phyloP scores from a whole-genome alignment of 2,113 vertebrate genomes.

The Pomatostomus ruficeps region DNA sequence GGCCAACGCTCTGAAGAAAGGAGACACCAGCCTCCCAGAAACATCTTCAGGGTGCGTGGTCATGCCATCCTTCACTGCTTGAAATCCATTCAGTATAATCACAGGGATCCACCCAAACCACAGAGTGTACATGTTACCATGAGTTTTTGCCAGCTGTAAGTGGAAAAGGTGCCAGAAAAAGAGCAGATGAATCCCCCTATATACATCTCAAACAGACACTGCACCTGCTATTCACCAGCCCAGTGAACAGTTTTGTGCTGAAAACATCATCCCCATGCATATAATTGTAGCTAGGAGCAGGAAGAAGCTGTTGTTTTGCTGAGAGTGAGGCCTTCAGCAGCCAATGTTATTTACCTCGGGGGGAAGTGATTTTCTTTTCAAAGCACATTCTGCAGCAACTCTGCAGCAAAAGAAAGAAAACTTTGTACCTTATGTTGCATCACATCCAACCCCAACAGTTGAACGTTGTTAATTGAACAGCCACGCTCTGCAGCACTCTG shows the following conservation, averaged over 20 bases:
- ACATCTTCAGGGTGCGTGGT: conserved; percentile 45
- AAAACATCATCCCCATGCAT: background rate
- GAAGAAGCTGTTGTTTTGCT: background rate
- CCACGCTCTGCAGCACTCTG: too few species aligned
- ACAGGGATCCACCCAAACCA: conserved; percentile 22
- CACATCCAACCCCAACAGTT: background rate
- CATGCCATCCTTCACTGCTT: conserved; percentile 48
- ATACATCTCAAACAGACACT: background rate
- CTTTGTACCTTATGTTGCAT: background rate
- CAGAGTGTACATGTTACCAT: conserved; percentile 47
- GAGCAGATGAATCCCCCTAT: background rate
- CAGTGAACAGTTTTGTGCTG: background rate
- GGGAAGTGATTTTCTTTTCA: background rate
- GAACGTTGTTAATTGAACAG: background rate
- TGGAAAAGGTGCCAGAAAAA: background rate
- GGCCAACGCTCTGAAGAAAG: conserved; percentile 33
- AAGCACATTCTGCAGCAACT: background rate
- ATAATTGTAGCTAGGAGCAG: background rate
- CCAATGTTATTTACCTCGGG: background rate
- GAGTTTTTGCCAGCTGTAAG: conserved; percentile 36
- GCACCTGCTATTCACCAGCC: background rate
- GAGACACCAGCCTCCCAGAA: conserved; percentile 4
- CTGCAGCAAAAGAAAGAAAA: background rate
- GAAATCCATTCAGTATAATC: conserved; percentile 47
- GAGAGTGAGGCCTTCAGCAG: background rate